Evolutionary conservation across 2,888 invertebrate genomes (phyloP).

Genomic region (Onchidella celtica): DNA sequence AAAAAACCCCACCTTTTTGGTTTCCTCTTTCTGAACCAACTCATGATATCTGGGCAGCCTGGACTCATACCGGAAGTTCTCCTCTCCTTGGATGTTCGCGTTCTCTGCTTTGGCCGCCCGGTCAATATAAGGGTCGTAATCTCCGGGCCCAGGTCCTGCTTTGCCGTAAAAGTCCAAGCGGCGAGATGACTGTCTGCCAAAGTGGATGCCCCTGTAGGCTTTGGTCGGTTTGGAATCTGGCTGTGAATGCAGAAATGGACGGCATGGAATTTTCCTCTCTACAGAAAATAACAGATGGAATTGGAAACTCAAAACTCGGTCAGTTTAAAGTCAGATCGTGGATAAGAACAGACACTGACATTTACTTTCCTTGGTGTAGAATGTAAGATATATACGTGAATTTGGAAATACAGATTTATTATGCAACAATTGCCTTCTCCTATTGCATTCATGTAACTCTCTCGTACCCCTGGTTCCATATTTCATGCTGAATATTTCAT

Average conservation of each 20-base stretch:
- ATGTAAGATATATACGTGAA: no score
- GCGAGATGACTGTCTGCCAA: constrained; percentile 75
- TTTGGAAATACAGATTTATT: no score
- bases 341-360: no score
- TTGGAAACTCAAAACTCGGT: no score
- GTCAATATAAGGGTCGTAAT: constrained; percentile 76
- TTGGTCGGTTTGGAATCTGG: constrained; percentile 66
- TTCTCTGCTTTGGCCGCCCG: constrained; percentile 63
- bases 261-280: no score
- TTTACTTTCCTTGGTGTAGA: no score
- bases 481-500: no score
- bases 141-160: constrained; percentile 78
- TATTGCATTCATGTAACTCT: no score
- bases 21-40: constrained; percentile 70
- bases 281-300: no score
- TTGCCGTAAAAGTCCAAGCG: constrained; percentile 72
- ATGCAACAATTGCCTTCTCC: no score
- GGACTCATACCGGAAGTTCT: constrained; percentile 70
- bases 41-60: constrained; percentile 78
- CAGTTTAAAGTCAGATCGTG: no score
- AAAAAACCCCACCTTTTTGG: constrained; percentile 78
- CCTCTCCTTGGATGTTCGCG: constrained; percentile 60
- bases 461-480: no score
- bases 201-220: constrained; percentile 77
- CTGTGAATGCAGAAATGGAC: constrained; percentile 55